Base-by-base conservation (phyloP, 2,113 vertebrate species). In the Rhea pennata region DNA sequence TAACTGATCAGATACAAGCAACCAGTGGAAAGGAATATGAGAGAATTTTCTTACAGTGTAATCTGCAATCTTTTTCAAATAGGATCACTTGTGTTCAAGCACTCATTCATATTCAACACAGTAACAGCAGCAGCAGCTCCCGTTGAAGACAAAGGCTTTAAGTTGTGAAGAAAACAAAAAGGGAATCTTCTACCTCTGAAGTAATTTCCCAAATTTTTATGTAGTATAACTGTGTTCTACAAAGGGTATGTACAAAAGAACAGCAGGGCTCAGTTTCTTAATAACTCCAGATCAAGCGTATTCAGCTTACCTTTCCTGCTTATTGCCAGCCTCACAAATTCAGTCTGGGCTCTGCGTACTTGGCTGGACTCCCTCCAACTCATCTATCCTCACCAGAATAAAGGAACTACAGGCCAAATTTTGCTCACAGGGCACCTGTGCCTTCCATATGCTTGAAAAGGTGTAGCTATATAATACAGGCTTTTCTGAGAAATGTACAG, bases 401-500 rank as follows among this genome's bases (percentile, higher is more conserved):
- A 95, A 87, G 33, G 24, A 71, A 75, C 48, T 81, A 48, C 72
- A 54, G 62, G 86, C 95, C 96, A 97, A 94, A 73, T 93, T 91
- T 79, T 6, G 9, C 27, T 96, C 82, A 64, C 22, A 46, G 50
- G 89, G 67, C 95, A 94, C 91, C 95, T 95, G 95, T 89, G 94
- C 91, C 10, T 46, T 90, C 95, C 91, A 75, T 96, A 94, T 95
- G 93, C 87, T 95, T 95, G 59, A 87, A 91, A 51, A 95, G 81
- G 84, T 93, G 78, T 67, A 89, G 75, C 89, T 94, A 85, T 66
- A 64, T 46, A 95, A 84, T 29, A 78, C 59, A 9, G 12, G 67
- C 71, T 92, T 96, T 93, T 93, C 91, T 94, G 71, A 87, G 76
- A 89, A 93, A 87, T 0, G 4, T 73, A 83, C 81, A 44, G 42